phyloP scores from a whole-genome alignment of 2,888 invertebrate genomes.

The Pammene aurita region DNA sequence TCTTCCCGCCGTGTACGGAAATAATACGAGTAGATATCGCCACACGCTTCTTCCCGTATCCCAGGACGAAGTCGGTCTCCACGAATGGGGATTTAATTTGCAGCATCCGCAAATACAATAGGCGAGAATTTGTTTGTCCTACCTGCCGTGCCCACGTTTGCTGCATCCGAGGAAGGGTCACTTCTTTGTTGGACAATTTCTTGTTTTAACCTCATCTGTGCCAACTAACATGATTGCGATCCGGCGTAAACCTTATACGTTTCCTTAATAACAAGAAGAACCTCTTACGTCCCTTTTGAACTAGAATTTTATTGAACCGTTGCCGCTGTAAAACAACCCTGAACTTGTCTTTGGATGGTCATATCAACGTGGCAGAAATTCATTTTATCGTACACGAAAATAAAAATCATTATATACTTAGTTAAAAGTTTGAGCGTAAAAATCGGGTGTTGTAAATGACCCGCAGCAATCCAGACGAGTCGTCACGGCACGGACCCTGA shows the following conservation, averaged over 20 bases:
- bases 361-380: too few relatives aligned
- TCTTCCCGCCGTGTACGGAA: too few relatives aligned
- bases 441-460: too few relatives aligned
- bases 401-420: too few relatives aligned
- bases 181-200: slow-evolving; percentile 23
- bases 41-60: slow-evolving; percentile 15
- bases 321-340: too few relatives aligned
- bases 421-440: too few relatives aligned
- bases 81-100: slow-evolving; percentile 78
- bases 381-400: too few relatives aligned
- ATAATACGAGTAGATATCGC: slow-evolving; percentile 8
- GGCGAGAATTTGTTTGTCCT: slow-evolving; percentile 64
- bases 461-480: too few relatives aligned
- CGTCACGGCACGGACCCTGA: neutral
- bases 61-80: slow-evolving; percentile 49
- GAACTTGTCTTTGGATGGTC: too few relatives aligned
- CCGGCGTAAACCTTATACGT: neutral
- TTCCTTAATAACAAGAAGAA: too few relatives aligned
- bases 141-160: slow-evolving; percentile 52
- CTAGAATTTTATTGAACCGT: neutral
- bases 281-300: too few relatives aligned
- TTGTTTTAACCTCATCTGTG: slow-evolving; percentile 17
- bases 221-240: neutral
- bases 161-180: slow-evolving; percentile 45
- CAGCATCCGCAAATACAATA: slow-evolving; percentile 75